Evolutionary conservation across 2,797 vertebrate genomes (phyloP), one percentile per base, ranked within the genome.

Genomic region (Diceros bicornis): DNA sequence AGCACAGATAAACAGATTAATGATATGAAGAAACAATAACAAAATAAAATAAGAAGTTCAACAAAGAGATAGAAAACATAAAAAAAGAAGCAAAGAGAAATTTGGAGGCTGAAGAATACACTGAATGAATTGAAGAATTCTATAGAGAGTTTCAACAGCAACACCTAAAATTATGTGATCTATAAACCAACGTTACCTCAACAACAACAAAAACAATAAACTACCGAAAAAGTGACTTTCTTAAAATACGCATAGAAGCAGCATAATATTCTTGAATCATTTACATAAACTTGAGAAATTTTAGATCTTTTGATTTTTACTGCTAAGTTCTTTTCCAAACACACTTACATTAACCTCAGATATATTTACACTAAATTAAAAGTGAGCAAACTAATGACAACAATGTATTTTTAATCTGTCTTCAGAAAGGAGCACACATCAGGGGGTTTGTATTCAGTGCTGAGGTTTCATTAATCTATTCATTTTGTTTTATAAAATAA

Each of bases 401-500:
- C 21, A 75, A 90, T 93, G 57, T 72, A 59, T 89, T 86, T 91
- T 41, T 84, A 93, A 84, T 84, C 29, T 93, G 59, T 83, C 55
- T 64, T 91, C 20, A 71, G 90, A 78, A 78, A 92, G 55, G 27
- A 62, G 29, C 2, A 66, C 32, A 91, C 16, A 32, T 91, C 44
- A 77, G 23, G 44, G 88, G 66, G 34, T 62, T 96, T 92, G 18
- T 78, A 50, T 95, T 94, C 66, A 44, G 17, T 69, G 13, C 17
- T 88, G 89, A 84, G 75, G 32, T 79, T 91, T 92, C 37, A 89
- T 84, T 86, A 71, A 90, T 82, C 64, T 6, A 95, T 89, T 41
- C 23, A 37, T 89, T 47, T 78, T 96, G 66, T 87, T 96, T 97
- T 66, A 91, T 88, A 83, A 47, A 96, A 86, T 91, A 9, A 6